These are phyloP conservation scores for Nomada flava DNA, from an alignment of 2,888 invertebrate species.

Conservation along the genomic window DNA sequence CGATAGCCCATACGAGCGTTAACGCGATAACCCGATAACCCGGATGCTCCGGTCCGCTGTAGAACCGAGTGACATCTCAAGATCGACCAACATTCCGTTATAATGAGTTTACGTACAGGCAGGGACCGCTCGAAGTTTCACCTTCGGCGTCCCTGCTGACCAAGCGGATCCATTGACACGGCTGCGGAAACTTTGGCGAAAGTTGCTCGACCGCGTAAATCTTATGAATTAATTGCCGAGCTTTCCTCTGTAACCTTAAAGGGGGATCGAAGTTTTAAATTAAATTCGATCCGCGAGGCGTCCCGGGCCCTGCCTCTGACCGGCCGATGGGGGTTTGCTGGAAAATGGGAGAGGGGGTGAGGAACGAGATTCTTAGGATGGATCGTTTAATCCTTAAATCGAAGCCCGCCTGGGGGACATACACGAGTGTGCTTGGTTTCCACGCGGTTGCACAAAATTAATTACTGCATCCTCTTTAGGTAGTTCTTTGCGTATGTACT, in stretches of 20 bases:
- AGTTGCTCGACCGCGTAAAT: constrained; percentile 59
- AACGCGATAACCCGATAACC: constrained; percentile 73
- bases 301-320: background rate
- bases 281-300: constrained; percentile 53
- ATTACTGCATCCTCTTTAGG: too few relatives aligned
- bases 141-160: constrained; percentile 34
- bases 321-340: background rate
- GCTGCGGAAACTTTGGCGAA: constrained; percentile 39
- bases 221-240: constrained; percentile 66
- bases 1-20: constrained; percentile 71
- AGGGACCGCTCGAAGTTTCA: constrained; percentile 1
- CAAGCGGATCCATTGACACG: constrained; percentile 35
- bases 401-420: background rate
- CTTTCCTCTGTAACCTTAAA: constrained; percentile 57
- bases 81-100: constrained; percentile 67
- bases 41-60: constrained; percentile 58
- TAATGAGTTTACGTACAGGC: constrained; percentile 68
- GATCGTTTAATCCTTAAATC: background rate
- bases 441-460: background rate
- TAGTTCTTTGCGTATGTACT: background rate
- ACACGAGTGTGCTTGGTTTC: background rate
- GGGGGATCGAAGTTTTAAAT: constrained; percentile 67
- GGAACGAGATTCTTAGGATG: background rate
- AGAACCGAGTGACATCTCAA: constrained; percentile 60
- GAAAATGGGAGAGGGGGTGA: background rate